These are phyloP conservation scores for Butorides virescens DNA, from an alignment of 2,113 vertebrate genomes.

Conservation along the genomic window DNA sequence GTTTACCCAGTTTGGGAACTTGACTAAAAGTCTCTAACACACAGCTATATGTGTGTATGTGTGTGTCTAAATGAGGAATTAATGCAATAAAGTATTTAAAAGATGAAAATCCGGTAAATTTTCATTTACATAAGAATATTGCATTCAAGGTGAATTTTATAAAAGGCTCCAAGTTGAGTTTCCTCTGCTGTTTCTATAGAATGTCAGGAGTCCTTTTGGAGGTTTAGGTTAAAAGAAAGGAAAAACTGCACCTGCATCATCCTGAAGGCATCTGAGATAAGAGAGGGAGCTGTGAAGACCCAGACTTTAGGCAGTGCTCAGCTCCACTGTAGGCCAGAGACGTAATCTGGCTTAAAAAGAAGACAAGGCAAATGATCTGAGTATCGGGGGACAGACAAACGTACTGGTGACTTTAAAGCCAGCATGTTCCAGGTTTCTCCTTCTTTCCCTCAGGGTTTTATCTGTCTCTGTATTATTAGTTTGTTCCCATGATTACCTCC, in stretches of 20 bases:
- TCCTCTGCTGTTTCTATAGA: background rate
- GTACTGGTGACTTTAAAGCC: background rate
- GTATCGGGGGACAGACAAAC: fast-evolving
- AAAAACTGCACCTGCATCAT: background rate
- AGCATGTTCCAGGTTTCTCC: background rate
- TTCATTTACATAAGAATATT: background rate
- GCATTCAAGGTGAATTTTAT: background rate
- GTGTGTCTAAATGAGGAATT: background rate
- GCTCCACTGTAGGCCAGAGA: background rate
- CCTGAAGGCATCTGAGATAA: background rate
- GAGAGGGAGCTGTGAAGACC: background rate
- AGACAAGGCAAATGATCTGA: background rate
- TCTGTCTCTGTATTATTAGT: background rate
- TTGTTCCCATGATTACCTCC: background rate
- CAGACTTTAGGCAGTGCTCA: background rate
- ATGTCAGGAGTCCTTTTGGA: background rate
- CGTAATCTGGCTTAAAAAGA: background rate
- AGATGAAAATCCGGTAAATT: background rate
- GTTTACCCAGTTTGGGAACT: background rate
- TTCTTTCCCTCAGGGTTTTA: background rate
- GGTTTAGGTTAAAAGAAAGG: background rate
- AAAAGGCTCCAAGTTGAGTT: background rate
- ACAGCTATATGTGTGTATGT: background rate
- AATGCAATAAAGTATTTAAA: background rate
- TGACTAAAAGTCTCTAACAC: background rate